Evolutionary conservation across 2,888 invertebrate genomes (phyloP).

Genomic region (Drosophila stalkeri): DNA sequence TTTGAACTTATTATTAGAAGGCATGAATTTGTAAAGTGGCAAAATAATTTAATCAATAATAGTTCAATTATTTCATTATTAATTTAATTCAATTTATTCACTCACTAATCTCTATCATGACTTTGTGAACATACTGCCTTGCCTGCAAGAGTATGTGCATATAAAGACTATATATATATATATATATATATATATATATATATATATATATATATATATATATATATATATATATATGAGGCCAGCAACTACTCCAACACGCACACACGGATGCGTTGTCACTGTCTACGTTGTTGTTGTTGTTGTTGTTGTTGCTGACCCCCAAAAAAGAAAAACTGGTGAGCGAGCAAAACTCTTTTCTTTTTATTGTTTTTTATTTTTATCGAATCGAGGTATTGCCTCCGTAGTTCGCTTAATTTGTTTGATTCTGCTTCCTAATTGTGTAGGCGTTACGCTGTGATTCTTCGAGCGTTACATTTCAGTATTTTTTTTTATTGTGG

Average conservation of each 20-base stretch:
- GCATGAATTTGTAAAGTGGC: too few species aligned
- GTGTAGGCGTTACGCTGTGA: slow-evolving; percentile 70
- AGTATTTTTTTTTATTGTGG: slow-evolving; percentile 4
- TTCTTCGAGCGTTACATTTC: slow-evolving; percentile 61
- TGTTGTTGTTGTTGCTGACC: slow-evolving; percentile 43
- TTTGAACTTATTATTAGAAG: too few species aligned
- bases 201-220: too few species aligned
- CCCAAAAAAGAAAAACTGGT: slow-evolving; percentile 44
- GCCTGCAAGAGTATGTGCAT: too few species aligned
- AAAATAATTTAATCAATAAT: too few species aligned
- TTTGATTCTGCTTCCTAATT: slow-evolving; percentile 67
- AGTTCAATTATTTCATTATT: too few species aligned
- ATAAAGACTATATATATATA: too few species aligned
- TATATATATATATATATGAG: slow-evolving; percentile 6
- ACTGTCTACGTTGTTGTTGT: slow-evolving; percentile 4
- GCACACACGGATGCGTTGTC: slow-evolving; percentile 30
- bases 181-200: too few species aligned
- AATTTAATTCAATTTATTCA: too few species aligned
- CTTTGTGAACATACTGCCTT: too few species aligned
- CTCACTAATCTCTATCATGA: too few species aligned
- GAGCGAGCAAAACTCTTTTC: slow-evolving; percentile 49
- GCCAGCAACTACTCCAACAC: slow-evolving; percentile 44
- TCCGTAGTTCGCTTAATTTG: slow-evolving; percentile 32
- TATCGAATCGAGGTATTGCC: slow-evolving; percentile 26
- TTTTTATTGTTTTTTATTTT: background rate